These are phyloP conservation scores for Todiramphus chloris DNA, from an alignment of 2,113 vertebrate genomes.

Conservation along the genomic window DNA sequence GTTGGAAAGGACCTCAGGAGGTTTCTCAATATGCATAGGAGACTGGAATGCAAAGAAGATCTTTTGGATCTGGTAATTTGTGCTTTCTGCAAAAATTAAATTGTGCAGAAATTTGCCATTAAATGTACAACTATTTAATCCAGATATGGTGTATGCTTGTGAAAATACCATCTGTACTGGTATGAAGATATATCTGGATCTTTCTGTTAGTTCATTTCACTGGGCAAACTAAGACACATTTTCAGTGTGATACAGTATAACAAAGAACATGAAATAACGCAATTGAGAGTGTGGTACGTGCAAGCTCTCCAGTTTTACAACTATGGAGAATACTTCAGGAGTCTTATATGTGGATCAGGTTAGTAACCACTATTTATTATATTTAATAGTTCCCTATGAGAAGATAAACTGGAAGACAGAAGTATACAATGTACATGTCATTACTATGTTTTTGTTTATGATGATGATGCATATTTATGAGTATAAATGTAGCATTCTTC, in stretches of 20 bases:
- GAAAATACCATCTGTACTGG: slow-evolving; percentile 54
- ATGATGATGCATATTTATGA: not conserved
- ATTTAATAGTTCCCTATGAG: not conserved
- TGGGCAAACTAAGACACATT: not conserved
- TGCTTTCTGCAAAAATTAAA: slow-evolving; percentile 67
- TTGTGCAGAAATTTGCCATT: not conserved
- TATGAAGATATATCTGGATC: slow-evolving; percentile 73
- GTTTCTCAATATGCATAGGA: not conserved
- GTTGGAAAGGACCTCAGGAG: not conserved
- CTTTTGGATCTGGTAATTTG: slow-evolving; percentile 71
- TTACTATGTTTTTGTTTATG: not conserved
- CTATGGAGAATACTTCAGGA: not conserved
- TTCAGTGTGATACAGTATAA: not conserved
- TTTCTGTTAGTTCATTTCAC: slow-evolving; percentile 74
- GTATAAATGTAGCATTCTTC: not conserved
- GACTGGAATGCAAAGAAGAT: slow-evolving; percentile 69
- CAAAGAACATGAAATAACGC: not conserved
- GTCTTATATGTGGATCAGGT: not conserved
- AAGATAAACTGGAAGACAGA: not conserved
- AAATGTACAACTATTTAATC: slow-evolving; percentile 53
- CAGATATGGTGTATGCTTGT: slow-evolving; percentile 3
- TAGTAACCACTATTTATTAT: not conserved
- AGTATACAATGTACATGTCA: not conserved
- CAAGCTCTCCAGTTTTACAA: not conserved
- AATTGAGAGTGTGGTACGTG: not conserved